phyloP scores from a whole-genome alignment of 2,888 invertebrate genomes.

The Chromoteleia sp. region DNA sequence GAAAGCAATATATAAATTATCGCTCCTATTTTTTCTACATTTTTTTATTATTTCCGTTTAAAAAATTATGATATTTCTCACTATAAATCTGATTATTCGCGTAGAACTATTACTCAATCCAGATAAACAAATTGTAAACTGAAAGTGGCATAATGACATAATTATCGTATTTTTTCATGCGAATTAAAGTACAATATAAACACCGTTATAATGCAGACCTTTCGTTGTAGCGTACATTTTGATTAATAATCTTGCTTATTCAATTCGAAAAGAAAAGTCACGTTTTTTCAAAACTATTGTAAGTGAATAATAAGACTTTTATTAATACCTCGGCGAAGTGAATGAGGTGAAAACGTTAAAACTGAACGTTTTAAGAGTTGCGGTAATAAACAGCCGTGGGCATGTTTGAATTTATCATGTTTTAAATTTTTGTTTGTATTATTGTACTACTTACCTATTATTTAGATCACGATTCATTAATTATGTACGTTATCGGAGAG shows the following conservation, averaged over 20 bases:
- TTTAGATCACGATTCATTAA: constrained; percentile 30
- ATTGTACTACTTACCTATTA: constrained; percentile 19
- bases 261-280: constrained; percentile 16
- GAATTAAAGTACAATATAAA: no score
- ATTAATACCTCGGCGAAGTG: constrained; percentile 9
- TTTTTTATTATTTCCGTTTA: not conserved
- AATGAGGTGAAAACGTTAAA: constrained; percentile 11
- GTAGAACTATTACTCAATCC: not conserved
- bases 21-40: not conserved
- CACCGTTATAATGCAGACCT: no score
- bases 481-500: constrained; percentile 3
- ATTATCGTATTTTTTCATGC: constrained; percentile 1
- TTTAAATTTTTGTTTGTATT: constrained; percentile 22
- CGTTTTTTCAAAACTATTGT: not conserved
- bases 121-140: not conserved
- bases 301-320: constrained; percentile 13
- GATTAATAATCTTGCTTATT: constrained; percentile 26
- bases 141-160: not conserved
- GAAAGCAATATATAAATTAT: no score
- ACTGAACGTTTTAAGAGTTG: not conserved
- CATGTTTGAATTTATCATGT: constrained; percentile 11
- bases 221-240: constrained; percentile 1
- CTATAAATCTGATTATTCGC: no score
- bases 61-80: no score
- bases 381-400: constrained; percentile 3